Conservation (phyloP, 2,113 vertebrate species). For the Procavia capensis region DNA sequence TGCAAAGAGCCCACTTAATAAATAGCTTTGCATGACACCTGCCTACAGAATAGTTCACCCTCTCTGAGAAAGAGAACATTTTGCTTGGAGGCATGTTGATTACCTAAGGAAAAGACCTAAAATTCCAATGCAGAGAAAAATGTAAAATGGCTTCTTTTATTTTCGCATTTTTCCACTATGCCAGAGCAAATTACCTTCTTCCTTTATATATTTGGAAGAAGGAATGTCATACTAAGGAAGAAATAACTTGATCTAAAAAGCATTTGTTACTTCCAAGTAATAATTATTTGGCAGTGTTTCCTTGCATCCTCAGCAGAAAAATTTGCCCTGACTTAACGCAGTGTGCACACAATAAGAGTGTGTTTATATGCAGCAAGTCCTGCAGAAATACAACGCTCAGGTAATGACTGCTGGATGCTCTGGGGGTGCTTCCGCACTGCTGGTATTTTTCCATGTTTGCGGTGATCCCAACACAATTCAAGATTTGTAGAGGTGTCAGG, state of each 20-base stretch:
- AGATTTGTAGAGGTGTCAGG: neutral
- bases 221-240: constrained; percentile 58
- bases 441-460: neutral
- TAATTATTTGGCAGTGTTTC: constrained; percentile 71
- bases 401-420: neutral
- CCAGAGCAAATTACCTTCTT: constrained; percentile 47
- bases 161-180: constrained; percentile 68
- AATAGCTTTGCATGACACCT: constrained; percentile 59
- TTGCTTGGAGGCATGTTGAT: constrained; percentile 57
- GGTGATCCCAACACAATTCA: neutral
- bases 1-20: constrained; percentile 66
- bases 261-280: constrained; percentile 61
- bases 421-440: neutral
- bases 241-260: constrained; percentile 72
- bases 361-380: neutral
- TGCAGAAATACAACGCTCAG: neutral
- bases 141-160: constrained; percentile 73
- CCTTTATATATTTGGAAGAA: constrained; percentile 50
- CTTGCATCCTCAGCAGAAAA: constrained; percentile 65
- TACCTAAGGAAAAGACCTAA: constrained; percentile 65
- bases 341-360: neutral
- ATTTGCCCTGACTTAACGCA: neutral
- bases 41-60: constrained; percentile 40
- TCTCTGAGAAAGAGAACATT: constrained; percentile 57
- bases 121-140: constrained; percentile 69